phyloP scores from a whole-genome alignment of 2,888 invertebrate species.

The Lampropteryx suffumata region DNA sequence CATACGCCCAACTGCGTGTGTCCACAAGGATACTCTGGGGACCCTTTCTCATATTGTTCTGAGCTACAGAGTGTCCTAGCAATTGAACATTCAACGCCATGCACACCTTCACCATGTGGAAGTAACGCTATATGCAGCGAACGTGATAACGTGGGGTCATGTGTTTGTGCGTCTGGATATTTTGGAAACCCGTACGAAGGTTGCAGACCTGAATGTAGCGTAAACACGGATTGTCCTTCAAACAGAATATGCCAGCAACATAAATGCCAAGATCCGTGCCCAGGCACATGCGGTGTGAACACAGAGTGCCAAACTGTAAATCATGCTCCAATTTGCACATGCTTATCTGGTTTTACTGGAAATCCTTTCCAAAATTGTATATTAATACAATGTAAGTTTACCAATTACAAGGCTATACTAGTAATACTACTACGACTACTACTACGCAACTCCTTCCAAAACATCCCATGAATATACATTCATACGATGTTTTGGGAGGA shows the following conservation, averaged over 20 bases:
- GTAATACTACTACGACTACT: too few species aligned
- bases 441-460: too few species aligned
- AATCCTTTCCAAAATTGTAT: conserved; percentile 79
- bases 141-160: conserved; percentile 87
- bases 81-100: conserved; percentile 79
- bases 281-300: conserved; percentile 88
- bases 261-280: conserved; percentile 90
- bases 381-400: conserved; percentile 60
- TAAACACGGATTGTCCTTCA: conserved; percentile 88
- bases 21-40: conserved; percentile 85
- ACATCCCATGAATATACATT: too few species aligned
- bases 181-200: conserved; percentile 86
- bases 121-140: conserved; percentile 87
- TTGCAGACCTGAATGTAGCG: conserved; percentile 89
- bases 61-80: conserved; percentile 59
- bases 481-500: too few species aligned
- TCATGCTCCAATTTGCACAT: conserved; percentile 88
- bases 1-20: conserved; percentile 88
- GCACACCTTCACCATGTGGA: conserved; percentile 88
- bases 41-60: conserved; percentile 86
- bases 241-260: conserved; percentile 88
- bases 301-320: conserved; percentile 88
- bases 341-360: conserved; percentile 85
- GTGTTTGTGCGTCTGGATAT: conserved; percentile 86
- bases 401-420: too few species aligned